phyloP scores from a whole-genome alignment of 2,888 invertebrate species.

The Megalurothrips usitatus region DNA sequence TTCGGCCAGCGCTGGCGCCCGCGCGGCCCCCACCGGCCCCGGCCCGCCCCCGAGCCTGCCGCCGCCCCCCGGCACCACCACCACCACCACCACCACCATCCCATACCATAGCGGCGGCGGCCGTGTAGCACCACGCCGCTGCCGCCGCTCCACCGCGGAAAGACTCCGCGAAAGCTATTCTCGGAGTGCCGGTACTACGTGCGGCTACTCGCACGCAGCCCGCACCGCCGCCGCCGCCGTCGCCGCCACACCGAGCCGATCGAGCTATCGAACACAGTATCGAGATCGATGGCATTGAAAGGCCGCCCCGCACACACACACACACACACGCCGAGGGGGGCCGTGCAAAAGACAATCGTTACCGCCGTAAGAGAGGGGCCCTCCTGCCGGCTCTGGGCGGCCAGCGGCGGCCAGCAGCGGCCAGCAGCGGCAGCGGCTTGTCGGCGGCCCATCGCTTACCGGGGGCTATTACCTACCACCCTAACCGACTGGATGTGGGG shows the following conservation, averaged over 20 bases:
- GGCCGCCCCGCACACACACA: not conserved
- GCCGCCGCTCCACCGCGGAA: too few relatives aligned
- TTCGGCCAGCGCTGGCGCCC: not conserved
- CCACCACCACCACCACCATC: too few relatives aligned
- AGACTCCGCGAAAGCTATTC: not conserved
- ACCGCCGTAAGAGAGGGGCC: not conserved
- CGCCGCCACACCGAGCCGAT: not conserved
- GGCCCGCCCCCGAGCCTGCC: not conserved
- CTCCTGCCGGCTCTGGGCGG: not conserved
- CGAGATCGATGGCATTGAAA: not conserved
- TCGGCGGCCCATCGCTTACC: not conserved
- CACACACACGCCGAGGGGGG: not conserved
- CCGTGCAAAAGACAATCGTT: not conserved
- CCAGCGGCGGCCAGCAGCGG: not conserved
- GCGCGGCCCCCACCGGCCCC: not conserved
- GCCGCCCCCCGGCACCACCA: too few relatives aligned
- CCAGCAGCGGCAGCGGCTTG: not conserved
- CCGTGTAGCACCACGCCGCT: not conserved
- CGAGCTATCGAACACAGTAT: not conserved
- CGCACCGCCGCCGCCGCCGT: too few relatives aligned
- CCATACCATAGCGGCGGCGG: too few relatives aligned
- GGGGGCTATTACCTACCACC: too few relatives aligned
- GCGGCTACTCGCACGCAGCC: too few relatives aligned
- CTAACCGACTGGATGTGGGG: too few relatives aligned
- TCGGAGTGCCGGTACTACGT: not conserved